phyloP scores from a whole-genome alignment of 2,113 vertebrate genomes.

The Grammomys dolichurus region DNA sequence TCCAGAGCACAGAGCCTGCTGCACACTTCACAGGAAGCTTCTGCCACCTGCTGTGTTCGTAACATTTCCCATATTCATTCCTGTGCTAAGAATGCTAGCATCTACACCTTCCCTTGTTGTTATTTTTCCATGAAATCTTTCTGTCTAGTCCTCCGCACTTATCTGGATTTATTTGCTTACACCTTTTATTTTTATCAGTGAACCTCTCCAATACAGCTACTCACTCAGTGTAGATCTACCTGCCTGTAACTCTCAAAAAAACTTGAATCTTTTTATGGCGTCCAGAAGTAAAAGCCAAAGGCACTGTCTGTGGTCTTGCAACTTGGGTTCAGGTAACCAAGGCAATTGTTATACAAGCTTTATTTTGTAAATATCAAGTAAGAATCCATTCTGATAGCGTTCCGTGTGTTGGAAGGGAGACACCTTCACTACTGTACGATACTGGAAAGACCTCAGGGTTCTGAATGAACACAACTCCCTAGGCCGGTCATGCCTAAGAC shows the following conservation, averaged over 20 bases:
- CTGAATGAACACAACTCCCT: neutral
- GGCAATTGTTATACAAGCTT: neutral
- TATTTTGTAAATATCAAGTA: slow-evolving; percentile 7
- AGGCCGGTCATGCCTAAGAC: neutral
- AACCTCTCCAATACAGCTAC: neutral
- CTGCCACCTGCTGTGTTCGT: neutral
- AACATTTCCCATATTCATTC: neutral
- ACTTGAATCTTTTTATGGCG: neutral
- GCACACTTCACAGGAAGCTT: neutral
- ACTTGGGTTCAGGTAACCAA: slow-evolving; percentile 40
- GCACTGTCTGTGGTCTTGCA: neutral
- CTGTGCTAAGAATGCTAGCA: neutral
- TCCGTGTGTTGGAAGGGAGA: slow-evolving; percentile 38
- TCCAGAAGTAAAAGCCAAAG: neutral
- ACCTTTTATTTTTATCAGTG: slow-evolving; percentile 56
- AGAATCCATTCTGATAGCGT: slow-evolving; percentile 7
- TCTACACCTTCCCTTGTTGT: neutral
- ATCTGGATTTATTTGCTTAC: slow-evolving; percentile 9
- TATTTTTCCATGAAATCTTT: slow-evolving; percentile 9
- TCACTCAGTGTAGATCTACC: neutral
- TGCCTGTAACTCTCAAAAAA: neutral
- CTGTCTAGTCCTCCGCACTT: neutral
- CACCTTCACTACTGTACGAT: neutral
- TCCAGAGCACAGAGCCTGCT: neutral
- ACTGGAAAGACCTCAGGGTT: neutral